These are phyloP conservation scores for Gracilinanus agilis DNA, from an alignment of 2,113 vertebrate genomes.

Conservation along the genomic window DNA sequence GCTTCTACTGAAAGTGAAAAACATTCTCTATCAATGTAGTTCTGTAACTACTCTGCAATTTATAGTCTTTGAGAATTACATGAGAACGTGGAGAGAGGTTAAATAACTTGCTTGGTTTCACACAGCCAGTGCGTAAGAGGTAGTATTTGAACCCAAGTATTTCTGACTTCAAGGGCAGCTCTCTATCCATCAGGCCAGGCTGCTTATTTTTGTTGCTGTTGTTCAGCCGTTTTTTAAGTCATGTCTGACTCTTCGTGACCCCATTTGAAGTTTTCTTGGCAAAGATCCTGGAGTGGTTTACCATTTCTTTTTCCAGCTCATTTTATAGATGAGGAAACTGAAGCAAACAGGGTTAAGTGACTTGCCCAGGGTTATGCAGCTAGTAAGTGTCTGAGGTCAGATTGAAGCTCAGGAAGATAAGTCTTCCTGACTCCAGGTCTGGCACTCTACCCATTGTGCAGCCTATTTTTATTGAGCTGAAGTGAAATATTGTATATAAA, in stretches of 20 bases:
- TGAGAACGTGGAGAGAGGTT: neutral
- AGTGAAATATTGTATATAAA: neutral
- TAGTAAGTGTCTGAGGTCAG: neutral
- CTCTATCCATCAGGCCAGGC: neutral
- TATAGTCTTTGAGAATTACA: neutral
- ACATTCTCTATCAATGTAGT: neutral
- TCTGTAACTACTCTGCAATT: neutral
- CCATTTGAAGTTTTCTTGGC: neutral
- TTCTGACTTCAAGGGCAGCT: neutral
- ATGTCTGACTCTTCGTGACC: neutral
- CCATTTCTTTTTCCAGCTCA: neutral
- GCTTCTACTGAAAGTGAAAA: neutral
- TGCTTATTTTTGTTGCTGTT: neutral
- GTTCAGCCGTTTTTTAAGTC: neutral
- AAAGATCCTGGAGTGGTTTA: neutral
- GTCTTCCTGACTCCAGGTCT: neutral
- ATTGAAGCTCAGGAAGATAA: neutral
- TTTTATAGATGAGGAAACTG: neutral
- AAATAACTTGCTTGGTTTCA: neutral
- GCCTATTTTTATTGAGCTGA: neutral
- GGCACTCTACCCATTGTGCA: neutral
- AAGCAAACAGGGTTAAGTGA: neutral
- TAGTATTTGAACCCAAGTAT: neutral
- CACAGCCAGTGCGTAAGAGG: neutral
- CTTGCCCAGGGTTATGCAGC: neutral